phyloP scores from a whole-genome alignment of 2,888 invertebrate species.

The Hyalella azteca region DNA sequence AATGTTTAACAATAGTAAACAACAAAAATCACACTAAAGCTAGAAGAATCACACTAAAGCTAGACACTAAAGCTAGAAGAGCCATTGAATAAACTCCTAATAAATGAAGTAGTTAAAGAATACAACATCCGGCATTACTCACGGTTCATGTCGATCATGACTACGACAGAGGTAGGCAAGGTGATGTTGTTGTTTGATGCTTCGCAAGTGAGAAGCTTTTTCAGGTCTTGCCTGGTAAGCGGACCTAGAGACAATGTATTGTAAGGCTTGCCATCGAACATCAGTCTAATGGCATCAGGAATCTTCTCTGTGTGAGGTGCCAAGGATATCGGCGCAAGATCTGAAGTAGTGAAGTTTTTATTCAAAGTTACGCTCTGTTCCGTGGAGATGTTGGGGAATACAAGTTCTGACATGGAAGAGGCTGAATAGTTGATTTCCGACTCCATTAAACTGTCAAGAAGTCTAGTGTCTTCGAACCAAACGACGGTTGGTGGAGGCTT shows the following conservation, averaged over 20 bases:
- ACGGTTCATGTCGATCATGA: constrained; percentile 58
- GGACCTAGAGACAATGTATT: constrained; percentile 53
- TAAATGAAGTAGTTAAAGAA: background rate
- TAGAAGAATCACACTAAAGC: no score
- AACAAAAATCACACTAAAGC: no score
- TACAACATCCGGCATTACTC: constrained; percentile 42
- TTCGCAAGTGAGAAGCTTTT: constrained; percentile 51
- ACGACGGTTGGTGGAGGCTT: constrained; percentile 46
- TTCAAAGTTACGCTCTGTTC: background rate
- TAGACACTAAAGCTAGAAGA: no score
- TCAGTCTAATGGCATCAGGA: background rate
- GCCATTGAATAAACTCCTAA: no score
- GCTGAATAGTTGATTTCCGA: constrained; percentile 26
- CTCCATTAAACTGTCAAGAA: constrained; percentile 54
- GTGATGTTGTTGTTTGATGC: constrained; percentile 56
- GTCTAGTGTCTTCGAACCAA: constrained; percentile 52
- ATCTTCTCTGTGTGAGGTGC: background rate
- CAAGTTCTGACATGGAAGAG: background rate
- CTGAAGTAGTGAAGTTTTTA: background rate
- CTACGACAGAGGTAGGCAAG: constrained; percentile 46
- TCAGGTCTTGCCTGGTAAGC: constrained; percentile 52
- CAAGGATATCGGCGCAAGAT: background rate
- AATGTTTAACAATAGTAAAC: no score
- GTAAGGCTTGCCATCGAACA: constrained; percentile 30
- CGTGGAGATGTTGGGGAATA: background rate